Conservation (phyloP, 1,140 invertebrate genomes). For the Heliothis subflexa region DNA sequence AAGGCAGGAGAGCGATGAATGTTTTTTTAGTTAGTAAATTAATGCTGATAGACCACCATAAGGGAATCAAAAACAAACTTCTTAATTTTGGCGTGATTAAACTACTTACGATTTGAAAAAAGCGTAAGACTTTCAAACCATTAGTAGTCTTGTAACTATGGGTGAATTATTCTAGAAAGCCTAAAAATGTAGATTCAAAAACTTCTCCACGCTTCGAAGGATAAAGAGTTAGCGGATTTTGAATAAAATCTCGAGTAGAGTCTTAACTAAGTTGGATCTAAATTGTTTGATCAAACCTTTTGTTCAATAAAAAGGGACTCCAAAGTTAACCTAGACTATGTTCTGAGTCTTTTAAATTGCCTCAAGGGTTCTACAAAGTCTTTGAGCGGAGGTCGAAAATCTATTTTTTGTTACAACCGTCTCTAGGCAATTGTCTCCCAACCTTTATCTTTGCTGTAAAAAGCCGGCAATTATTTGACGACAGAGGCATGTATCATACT, state of each 20-base stretch:
- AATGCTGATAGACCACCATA: too few species aligned
- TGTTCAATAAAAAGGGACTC: constrained; percentile 35
- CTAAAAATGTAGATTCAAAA: not conserved
- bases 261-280: not conserved
- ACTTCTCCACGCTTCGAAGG: not conserved
- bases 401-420: constrained; percentile 18
- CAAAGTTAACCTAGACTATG: constrained; percentile 22
- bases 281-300: constrained; percentile 30
- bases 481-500: not conserved
- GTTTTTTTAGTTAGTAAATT: too few species aligned
- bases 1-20: not conserved
- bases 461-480: constrained; percentile 16
- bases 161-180: too few species aligned
- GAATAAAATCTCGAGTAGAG: constrained; percentile 16
- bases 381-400: constrained; percentile 14
- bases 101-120: too few species aligned
- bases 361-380: constrained; percentile 12
- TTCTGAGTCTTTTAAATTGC: constrained; percentile 38
- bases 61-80: too few species aligned
- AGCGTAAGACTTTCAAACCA: too few species aligned
- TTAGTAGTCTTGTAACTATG: too few species aligned
- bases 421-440: constrained; percentile 4
- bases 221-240: constrained; percentile 10
- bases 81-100: too few species aligned
- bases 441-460: not conserved